A percentile compares a stretch with the other conserved stretches of the same genome.
Conservation (phyloP, 2,113 vertebrate species). For the Delphinus delphis region DNA sequence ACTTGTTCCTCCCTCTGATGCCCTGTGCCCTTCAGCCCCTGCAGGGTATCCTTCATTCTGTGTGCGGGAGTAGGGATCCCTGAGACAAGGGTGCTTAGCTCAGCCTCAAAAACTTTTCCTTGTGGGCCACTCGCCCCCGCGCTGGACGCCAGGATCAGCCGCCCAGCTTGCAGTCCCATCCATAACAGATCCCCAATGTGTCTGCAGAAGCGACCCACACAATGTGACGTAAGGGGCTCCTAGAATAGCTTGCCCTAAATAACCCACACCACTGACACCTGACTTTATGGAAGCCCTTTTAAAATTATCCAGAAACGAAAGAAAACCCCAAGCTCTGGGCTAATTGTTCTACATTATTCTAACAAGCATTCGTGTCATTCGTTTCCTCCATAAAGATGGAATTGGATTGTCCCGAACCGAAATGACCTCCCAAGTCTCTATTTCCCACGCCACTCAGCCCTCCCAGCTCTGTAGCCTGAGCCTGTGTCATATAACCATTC, state of each 20-base stretch:
- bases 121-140: neutral
- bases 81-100: neutral
- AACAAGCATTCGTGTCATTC: neutral
- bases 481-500: neutral
- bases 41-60: neutral
- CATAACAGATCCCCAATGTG: neutral
- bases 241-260: neutral
- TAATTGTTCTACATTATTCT: neutral
- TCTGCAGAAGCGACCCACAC: neutral
- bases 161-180: neutral
- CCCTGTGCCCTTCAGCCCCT: neutral
- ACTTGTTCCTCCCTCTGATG: neutral
- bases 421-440: neutral
- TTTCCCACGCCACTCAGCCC: neutral
- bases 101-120: neutral
- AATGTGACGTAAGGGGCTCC: neutral
- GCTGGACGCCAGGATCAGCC: neutral
- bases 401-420: neutral
- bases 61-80: neutral
- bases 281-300: neutral
- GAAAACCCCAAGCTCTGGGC: neutral
- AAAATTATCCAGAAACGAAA: neutral
- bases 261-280: neutral
- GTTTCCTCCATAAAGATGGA: neutral
- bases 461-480: fast-evolving